phyloP scores from a whole-genome alignment of 2,888 invertebrate genomes.

The Nomada hirtipes region DNA sequence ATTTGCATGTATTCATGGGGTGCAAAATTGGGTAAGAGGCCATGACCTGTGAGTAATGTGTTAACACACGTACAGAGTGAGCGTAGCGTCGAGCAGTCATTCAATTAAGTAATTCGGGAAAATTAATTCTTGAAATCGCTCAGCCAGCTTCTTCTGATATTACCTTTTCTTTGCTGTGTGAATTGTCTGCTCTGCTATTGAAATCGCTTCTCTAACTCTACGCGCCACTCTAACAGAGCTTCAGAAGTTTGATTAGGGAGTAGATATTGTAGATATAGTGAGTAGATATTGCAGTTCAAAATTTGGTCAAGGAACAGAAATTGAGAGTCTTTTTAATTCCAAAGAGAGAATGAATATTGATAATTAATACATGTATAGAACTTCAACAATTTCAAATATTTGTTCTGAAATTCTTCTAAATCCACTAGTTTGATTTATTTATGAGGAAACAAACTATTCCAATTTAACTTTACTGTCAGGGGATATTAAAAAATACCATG shows the following conservation, averaged over 20 bases:
- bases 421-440: background rate
- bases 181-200: background rate
- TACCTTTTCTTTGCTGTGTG: background rate
- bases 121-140: constrained; percentile 9
- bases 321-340: background rate
- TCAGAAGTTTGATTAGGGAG: background rate
- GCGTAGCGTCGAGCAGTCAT: background rate
- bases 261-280: no score
- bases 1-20: no score
- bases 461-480: background rate
- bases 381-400: no score
- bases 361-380: no score
- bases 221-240: background rate
- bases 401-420: background rate
- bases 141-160: background rate
- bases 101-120: background rate
- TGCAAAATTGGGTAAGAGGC: background rate
- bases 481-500: background rate
- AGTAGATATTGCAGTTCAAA: background rate
- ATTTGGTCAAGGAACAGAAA: background rate
- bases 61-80: background rate
- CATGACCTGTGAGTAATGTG: background rate
- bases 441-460: background rate
- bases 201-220: background rate
- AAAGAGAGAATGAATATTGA: no score